Evolutionary conservation across 2,113 vertebrate genomes (phyloP), one percentile per base, ranked within the genome.

Genomic region (Aplodontia rufa): DNA sequence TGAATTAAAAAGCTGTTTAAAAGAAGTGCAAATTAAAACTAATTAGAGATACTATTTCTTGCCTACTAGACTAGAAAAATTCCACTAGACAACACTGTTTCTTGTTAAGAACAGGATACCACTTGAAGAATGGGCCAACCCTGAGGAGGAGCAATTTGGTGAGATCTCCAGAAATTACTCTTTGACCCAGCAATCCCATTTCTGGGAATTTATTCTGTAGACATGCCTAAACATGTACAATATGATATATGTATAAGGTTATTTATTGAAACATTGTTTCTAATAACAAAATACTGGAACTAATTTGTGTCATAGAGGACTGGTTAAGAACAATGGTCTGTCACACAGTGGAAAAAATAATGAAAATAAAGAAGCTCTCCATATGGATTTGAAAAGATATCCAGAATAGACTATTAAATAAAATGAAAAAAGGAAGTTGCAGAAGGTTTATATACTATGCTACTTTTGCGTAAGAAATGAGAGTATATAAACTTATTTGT

Each of bases 1-100:
- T 83, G 78, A 78, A 60, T 69, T 30, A 71, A 90, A 76, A 80
- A 49, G 19, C 64, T 72, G 64, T n/a, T 84, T 17, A 93, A 84
- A 35, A 83, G 71, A 96, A 80, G 69, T 64, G n/a, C 12, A 87
- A 93, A 80, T 83, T 62, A 85, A 62, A 69, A 49, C 74, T 81
- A 62, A 12, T 64, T 75, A 13, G 35, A 75, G 17, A 68, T 87
- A 81, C 13, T 79, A 40, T 94, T 90, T 88, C 42, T 95, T 14
- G 75, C 20, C 45, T 71, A 64, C 37, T 30, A 35, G 10, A 71
- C 85, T 37, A 66, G 51, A 64, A 76, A 82, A 93, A 37, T 58
- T 72, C 47, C 45, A 64, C 32, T 47, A 82, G 79, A 91, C 51
- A 40, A n/a, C 22, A 53, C 26, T 82, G 6, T 66, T 8, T 40